Evolutionary conservation across 37 sponge, comb jelly and placozoan genomes (phyloP).

Genomic region (Lycopodina hypogea): DNA sequence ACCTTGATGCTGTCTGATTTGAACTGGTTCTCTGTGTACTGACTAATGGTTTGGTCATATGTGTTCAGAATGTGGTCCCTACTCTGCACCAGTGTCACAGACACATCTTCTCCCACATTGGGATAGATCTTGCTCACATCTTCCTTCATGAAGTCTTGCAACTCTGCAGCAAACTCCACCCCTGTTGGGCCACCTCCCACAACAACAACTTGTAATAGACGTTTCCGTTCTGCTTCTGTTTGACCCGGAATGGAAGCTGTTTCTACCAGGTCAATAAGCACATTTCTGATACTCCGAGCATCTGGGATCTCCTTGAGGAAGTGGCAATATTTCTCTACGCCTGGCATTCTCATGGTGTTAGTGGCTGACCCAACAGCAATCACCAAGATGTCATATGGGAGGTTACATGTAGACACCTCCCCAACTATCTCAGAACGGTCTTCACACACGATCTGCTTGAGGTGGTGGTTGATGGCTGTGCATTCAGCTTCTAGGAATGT

Average conservation of each 20-base stretch:
- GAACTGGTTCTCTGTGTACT: conserved; percentile 55
- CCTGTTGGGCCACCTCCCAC: conserved; percentile 79
- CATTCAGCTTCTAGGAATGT: conserved; percentile 63
- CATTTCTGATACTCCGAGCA: conserved; percentile 55
- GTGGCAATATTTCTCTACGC: conserved; percentile 50
- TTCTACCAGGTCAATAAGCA: conserved; percentile 55
- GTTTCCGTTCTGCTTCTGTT: conserved; percentile 37
- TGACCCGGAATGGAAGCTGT: conserved; percentile 71
- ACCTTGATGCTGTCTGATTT: conserved; percentile 39
- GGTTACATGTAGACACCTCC: conserved; percentile 14
- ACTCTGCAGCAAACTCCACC: conserved; percentile 78
- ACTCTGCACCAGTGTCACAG: conserved; percentile 61
- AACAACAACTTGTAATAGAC: conserved; percentile 62
- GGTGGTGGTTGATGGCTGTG: conserved; percentile 27
- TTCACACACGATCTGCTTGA: conserved; percentile 23
- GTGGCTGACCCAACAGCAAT: conserved; percentile 61
- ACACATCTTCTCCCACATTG: not conserved
- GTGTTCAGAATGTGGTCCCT: conserved; percentile 57
- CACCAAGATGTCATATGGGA: conserved; percentile 61
- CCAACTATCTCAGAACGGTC: conserved; percentile 32
- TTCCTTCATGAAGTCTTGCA: conserved; percentile 60
- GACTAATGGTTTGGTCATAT: conserved; percentile 64
- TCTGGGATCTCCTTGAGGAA: conserved; percentile 65
- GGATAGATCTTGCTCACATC: conserved; percentile 59
- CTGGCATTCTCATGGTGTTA: conserved; percentile 64